Base-by-base conservation (phyloP, 2,797 vertebrate species). In the Halcyon leucocephala region DNA sequence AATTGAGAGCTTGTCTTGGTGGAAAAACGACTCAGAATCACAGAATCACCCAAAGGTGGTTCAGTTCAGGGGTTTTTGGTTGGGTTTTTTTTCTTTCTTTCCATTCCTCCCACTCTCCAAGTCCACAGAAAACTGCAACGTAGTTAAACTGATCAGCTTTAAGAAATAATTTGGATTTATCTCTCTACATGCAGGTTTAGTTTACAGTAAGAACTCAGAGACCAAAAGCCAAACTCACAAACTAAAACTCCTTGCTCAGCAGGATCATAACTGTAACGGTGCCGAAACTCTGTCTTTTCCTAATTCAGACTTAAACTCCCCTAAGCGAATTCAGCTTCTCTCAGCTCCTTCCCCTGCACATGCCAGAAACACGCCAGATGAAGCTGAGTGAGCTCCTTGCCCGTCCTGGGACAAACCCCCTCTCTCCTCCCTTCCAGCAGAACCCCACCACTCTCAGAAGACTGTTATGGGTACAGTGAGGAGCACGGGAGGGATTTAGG, bases 401-500 rank as follows among this genome's bases (percentile, higher is more conserved):
- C n/a, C 3, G 2, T 70, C 28, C 66, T 69, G 0, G 1, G 24
- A 61, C 78, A 92, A 58, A 69, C 26, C 16, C 41, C 41, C 24
- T 92, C 86, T 76, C 79, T 71, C 46, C 74, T 88, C 31, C 33
- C 44, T 66, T 1, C 0, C 54, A 48, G 70, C 54, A 61, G 70
- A 91, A 57, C 54, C 70, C 29, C 77, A 20, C 20, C 20, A n/a
- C 22, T 3, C 46, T 22, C 58, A 28, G 79, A 39, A 88, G 80
- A 20, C 20, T 0, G 6, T 8, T 28, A 5, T 0, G 6, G 7
- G 3, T 5, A 9, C 28, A 57, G 62, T 2, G 0, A 52, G 60
- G 46, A 35, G 46, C 2, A 1, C 0, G 1, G 78, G 62, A 13
- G 29, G 65, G 33, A 42, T 51, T 71, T 20, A 7, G 46, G 28